Evolutionary conservation across 2,797 vertebrate species (phyloP).

Genomic region (Crypturellus tataupa): DNA sequence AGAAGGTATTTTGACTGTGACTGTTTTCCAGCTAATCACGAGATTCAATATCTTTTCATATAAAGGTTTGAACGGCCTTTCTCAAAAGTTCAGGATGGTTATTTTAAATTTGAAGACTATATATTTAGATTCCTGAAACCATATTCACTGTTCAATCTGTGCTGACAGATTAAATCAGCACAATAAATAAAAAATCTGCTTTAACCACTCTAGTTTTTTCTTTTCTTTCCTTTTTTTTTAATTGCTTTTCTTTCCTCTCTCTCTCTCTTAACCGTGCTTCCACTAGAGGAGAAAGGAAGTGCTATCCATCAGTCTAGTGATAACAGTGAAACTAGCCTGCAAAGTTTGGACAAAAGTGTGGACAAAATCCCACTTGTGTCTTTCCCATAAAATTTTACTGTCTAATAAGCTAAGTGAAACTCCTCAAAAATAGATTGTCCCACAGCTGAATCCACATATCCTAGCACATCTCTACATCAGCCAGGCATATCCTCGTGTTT

Average conservation of each 20-base stretch:
- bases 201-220: background rate
- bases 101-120: background rate
- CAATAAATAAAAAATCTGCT: background rate
- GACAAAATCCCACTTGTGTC: background rate
- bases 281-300: background rate
- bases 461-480: fast-evolving
- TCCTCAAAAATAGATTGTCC: background rate
- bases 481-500: background rate
- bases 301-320: background rate
- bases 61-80: background rate
- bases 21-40: background rate
- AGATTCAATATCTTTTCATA: background rate
- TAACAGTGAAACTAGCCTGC: background rate
- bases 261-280: background rate
- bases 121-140: background rate
- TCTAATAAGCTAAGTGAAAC: background rate
- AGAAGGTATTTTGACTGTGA: background rate
- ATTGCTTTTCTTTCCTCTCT: too few species aligned
- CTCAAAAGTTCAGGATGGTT: background rate
- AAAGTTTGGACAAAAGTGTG: background rate
- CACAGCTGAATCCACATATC: background rate
- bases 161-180: background rate
- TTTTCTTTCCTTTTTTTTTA: too few species aligned
- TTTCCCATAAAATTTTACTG: background rate
- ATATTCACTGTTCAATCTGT: background rate